Base-by-base conservation (phyloP, 2,888 invertebrate species). In the Stenodera caucasica region DNA sequence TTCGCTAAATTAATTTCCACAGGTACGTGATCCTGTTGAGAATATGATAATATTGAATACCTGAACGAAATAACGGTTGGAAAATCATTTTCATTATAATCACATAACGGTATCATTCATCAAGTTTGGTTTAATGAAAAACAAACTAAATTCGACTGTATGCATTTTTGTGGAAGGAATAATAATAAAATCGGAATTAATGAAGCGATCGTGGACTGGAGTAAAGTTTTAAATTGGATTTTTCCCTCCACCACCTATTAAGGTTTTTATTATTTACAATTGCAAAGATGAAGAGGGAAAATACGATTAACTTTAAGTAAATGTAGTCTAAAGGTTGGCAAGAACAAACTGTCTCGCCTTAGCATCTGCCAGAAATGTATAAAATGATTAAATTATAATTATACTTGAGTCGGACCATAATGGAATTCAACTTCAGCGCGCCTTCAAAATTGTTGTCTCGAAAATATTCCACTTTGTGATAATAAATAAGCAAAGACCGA, bases 301-400 rank as follows among this genome's bases (percentile, higher is more conserved):
- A 40, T 18, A 40, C 18, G 40, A 40, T 40, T 18, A 40, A 26
- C 26, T 26, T 4, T 5, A 26, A 40, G 40, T 40, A 18, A 40
- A 40, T 40, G 18, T 40, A 40, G 11, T 40, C 18, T 26, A 26
- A 26, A 26, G 2, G 26, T 40, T 11, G 21, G 14, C 5, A 37
- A 15, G 37, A 60, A 64, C 65, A 64, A 69, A 69, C 66, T 65
- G 70, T 68, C 72, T 66, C 40, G 40, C 40, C 40, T 40, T 67
- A 65, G 69, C 68, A 70, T 70, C 70, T 72, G 71, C 65, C 70
- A 65, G 62, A 70, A 71, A 70, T 66, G 67, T 33, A 30, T 67
- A 70, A 71, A 72, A 70, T 68, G 67, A 73, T 73, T 70, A 72
- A 71, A 72, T 72, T 72, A 72, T 72, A 72, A 72, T 72, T 72